Conservation (phyloP, 35 echinoderm and acorn worm species). For the Ophioderma brevispina region DNA sequence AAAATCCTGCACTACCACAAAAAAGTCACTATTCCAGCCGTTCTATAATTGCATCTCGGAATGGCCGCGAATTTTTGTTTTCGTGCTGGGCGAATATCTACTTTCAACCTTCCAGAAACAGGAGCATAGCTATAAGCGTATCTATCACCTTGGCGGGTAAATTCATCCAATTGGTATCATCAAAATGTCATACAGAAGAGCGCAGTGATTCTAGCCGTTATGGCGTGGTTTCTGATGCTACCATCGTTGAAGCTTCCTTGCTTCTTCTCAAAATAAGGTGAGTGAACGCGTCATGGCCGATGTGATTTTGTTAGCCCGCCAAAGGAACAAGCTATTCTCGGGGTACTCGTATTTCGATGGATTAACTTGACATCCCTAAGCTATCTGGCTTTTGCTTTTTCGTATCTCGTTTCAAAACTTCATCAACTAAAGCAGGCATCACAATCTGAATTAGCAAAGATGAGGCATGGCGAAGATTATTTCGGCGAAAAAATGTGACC, state of each 20-base stretch:
- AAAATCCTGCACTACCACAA: not conserved
- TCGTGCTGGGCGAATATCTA: conserved; percentile 51
- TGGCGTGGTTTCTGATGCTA: conserved; percentile 20
- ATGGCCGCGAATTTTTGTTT: conserved; percentile 45
- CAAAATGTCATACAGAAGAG: conserved; percentile 19
- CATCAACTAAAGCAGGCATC: not conserved
- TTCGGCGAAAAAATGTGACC: conserved; percentile 10
- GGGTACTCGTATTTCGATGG: conserved; percentile 49
- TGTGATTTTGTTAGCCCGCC: not conserved
- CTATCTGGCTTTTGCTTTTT: conserved; percentile 66
- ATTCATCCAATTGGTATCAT: conserved; percentile 64
- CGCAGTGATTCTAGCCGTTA: conserved; percentile 49
- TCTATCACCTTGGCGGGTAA: too few relatives aligned
- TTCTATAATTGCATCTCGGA: conserved; percentile 54
- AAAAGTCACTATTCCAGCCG: not conserved
- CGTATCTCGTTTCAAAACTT: conserved; percentile 34
- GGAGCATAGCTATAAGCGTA: conserved; percentile 62
- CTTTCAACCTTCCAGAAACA: conserved; percentile 80
- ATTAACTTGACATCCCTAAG: conserved; percentile 62
- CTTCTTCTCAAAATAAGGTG: too few relatives aligned
- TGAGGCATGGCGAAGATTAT: not conserved
- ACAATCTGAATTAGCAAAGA: not conserved
- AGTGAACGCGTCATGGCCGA: not conserved
- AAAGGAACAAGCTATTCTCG: not conserved
- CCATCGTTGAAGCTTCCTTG: conserved; percentile 2